These are phyloP conservation scores for Myopa tessellatipennis DNA, from an alignment of 2,888 invertebrate genomes.

Conservation along the genomic window DNA sequence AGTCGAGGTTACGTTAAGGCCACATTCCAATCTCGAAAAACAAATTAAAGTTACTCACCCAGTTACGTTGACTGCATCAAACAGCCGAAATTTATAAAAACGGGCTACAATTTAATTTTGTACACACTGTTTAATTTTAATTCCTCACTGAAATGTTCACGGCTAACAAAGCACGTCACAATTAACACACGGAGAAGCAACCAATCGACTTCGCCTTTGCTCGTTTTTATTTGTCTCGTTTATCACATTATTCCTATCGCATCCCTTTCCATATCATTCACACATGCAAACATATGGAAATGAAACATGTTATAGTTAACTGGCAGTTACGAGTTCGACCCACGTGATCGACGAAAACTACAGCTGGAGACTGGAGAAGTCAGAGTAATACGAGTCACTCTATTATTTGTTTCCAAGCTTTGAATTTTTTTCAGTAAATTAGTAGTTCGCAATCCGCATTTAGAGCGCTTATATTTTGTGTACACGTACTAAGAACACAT, in stretches of 20 bases:
- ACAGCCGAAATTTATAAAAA: not conserved
- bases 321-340: not conserved
- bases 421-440: too few species aligned
- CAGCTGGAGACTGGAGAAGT: not conserved
- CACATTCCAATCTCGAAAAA: not conserved
- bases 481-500: too few species aligned
- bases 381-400: not conserved
- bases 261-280: not conserved
- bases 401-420: too few species aligned
- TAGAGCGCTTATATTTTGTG: too few species aligned
- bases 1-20: not conserved
- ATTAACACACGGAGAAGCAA: conserved; percentile 11
- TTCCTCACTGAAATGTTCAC: conserved; percentile 2
- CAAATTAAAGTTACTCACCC: conserved; percentile 23
- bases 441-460: too few species aligned
- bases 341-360: not conserved
- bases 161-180: conserved; percentile 4
- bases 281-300: not conserved
- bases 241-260: not conserved
- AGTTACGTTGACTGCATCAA: conserved; percentile 1
- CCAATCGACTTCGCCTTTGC: conserved; percentile 5
- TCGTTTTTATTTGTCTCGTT: conserved; percentile 22
- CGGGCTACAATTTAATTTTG: not conserved
- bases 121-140: not conserved
- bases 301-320: conserved; percentile 6